Evolutionary conservation across 2,113 vertebrate species (phyloP).

Genomic region (Leptobrachium leishanense): DNA sequence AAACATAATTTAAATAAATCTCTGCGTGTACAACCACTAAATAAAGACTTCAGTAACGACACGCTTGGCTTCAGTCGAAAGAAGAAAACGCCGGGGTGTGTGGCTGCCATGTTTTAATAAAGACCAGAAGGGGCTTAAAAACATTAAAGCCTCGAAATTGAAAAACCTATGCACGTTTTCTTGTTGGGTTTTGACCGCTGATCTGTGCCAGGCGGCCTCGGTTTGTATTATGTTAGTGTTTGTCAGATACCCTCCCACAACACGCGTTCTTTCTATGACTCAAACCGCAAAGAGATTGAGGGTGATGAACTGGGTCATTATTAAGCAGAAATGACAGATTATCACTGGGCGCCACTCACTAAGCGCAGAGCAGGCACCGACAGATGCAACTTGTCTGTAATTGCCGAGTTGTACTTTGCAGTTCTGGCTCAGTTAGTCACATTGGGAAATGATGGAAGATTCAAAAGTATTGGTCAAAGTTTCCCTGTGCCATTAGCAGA

Average conservation of each 20-base stretch:
- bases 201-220: slow-evolving; percentile 24
- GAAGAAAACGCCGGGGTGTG: background rate
- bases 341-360: no score
- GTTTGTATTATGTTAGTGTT: accelerated
- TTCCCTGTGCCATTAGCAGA: no score
- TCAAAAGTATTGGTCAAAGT: no score
- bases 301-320: background rate
- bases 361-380: no score
- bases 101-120: slow-evolving; percentile 60
- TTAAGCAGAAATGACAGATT: slow-evolving; percentile 10
- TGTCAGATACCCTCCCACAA: slow-evolving; percentile 20
- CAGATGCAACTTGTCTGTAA: no score
- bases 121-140: slow-evolving; percentile 64
- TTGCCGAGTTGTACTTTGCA: no score
- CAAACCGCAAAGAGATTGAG: slow-evolving; percentile 9
- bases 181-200: slow-evolving; percentile 50
- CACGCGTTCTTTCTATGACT: background rate
- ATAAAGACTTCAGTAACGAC: slow-evolving; percentile 11
- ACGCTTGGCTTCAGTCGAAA: background rate
- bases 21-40: background rate
- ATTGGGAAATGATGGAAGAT: no score
- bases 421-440: no score
- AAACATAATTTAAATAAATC: background rate
- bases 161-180: slow-evolving; percentile 49
- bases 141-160: slow-evolving; percentile 57